Conservation (phyloP, 2,797 vertebrate species). For the Bradypus variegatus region DNA sequence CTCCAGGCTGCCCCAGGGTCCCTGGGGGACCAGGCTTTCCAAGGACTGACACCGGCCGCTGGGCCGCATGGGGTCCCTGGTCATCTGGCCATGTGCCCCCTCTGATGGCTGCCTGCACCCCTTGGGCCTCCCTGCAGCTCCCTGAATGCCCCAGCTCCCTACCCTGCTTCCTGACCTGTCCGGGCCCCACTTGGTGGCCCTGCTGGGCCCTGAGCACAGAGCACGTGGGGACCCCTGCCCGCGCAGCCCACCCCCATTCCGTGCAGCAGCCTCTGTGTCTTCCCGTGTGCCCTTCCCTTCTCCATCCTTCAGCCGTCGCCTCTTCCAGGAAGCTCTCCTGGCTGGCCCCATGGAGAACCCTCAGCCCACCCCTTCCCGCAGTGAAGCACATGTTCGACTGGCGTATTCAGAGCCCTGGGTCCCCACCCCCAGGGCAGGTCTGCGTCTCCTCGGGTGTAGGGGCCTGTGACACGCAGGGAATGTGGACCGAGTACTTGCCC, state of each 20-base stretch:
- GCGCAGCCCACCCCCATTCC: too few species aligned
- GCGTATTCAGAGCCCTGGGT: neutral
- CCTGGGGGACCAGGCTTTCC: neutral
- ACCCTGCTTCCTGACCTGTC: too few species aligned
- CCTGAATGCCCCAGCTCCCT: too few species aligned
- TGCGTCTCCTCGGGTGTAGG: neutral
- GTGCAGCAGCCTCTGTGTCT: too few species aligned
- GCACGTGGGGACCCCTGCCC: too few species aligned
- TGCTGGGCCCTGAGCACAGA: too few species aligned
- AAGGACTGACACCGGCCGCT: neutral
- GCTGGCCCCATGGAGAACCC: neutral
- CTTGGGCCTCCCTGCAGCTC: neutral
- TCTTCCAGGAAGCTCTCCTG: neutral
- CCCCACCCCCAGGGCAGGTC: neutral
- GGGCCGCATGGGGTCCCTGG: accelerated
- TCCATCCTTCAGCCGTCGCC: neutral
- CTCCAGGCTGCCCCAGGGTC: too few species aligned
- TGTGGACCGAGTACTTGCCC: too few species aligned
- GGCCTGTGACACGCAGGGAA: too few species aligned
- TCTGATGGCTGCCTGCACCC: too few species aligned
- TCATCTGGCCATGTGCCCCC: neutral
- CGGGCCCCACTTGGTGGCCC: too few species aligned
- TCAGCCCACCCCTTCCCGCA: neutral
- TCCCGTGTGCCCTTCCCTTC: too few species aligned
- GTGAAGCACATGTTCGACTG: neutral